Evolutionary conservation across 2,888 invertebrate genomes (phyloP).

Genomic region (Conomelus anceps): DNA sequence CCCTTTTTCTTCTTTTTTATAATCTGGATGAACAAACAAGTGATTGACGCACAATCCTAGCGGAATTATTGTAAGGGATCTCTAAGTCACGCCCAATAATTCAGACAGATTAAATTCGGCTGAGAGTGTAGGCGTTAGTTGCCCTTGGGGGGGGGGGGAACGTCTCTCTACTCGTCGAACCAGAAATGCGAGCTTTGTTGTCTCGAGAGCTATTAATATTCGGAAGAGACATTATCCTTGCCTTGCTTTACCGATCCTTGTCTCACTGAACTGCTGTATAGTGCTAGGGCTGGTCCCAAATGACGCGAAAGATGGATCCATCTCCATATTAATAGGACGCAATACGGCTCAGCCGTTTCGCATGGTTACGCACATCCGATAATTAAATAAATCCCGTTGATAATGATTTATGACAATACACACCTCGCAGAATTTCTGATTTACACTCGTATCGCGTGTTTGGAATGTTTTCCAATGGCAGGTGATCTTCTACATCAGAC

Average conservation of each 20-base stretch:
- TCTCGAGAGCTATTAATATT: background rate
- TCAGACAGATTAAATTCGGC: background rate
- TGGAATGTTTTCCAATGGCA: background rate
- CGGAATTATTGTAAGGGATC: background rate
- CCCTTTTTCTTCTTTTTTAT: no score
- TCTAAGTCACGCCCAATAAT: background rate
- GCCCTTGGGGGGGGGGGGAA: background rate
- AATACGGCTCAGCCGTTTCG: background rate
- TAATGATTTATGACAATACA: background rate
- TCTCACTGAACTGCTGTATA: background rate
- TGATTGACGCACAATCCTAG: background rate
- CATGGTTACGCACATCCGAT: background rate
- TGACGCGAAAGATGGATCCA: background rate
- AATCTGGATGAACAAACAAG: background rate
- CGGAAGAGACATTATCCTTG: background rate
- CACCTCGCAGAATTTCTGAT: background rate
- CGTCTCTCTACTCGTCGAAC: background rate
- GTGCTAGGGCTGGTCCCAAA: background rate
- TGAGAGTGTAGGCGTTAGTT: no score
- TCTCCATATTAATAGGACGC: background rate
- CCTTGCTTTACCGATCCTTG: background rate
- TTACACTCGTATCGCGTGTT: background rate
- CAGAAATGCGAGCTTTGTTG: background rate
- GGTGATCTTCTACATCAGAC: background rate
- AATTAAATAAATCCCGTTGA: background rate